Evolutionary conservation across 2,113 vertebrate genomes (phyloP).

Genomic region (Trichomycterus rosablanca): DNA sequence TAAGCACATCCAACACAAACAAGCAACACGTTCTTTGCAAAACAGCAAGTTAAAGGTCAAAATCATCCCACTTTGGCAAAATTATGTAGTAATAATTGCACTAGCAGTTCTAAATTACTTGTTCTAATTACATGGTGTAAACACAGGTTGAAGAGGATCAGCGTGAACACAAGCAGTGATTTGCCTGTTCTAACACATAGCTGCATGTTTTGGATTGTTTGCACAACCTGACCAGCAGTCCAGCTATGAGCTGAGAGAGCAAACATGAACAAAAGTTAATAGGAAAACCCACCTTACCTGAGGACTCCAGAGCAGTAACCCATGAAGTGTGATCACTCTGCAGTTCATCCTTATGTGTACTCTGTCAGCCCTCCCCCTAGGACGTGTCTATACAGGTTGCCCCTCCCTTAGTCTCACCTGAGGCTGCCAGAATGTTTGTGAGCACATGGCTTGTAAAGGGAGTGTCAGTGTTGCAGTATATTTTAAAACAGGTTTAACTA

Average conservation of each 20-base stretch:
- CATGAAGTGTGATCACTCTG: constrained; percentile 49
- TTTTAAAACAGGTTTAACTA: too few species aligned
- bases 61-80: neutral
- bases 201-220: too few species aligned
- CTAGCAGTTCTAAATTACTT: neutral
- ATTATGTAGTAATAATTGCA: neutral
- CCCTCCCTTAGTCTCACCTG: constrained; percentile 52
- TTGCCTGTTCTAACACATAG: too few species aligned
- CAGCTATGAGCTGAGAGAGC: neutral
- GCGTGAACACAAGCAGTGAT: neutral
- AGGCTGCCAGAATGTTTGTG: constrained; percentile 24
- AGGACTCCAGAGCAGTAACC: constrained; percentile 39
- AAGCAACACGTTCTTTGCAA: too few species aligned
- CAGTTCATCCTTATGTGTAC: constrained; percentile 11
- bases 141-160: neutral
- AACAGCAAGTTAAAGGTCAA: too few species aligned
- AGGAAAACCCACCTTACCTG: constrained; percentile 55
- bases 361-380: constrained; percentile 12
- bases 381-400: constrained; percentile 29
- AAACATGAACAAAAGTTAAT: neutral
- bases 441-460: constrained; percentile 44
- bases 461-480: constrained; percentile 39
- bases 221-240: neutral
- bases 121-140: neutral
- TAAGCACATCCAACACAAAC: too few species aligned